phyloP scores from a whole-genome alignment of 2,888 invertebrate genomes.

The Drosophila subsilvestris region DNA sequence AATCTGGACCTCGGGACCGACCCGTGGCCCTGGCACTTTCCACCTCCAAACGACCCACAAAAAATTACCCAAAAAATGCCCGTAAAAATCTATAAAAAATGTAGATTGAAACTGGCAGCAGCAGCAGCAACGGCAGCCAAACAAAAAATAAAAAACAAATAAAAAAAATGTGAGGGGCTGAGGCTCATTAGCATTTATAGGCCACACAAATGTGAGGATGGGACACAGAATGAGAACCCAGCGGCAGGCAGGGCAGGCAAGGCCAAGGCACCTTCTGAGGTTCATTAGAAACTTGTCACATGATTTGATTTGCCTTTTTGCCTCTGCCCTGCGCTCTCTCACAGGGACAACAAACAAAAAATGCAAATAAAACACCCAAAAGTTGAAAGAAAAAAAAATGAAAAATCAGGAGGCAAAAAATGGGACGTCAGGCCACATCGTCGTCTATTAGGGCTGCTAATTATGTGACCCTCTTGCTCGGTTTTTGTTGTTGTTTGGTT shows the following conservation, averaged over 20 bases:
- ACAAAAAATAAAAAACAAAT: constrained; percentile 14
- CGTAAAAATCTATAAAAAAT: constrained; percentile 72
- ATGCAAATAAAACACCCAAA: constrained; percentile 32
- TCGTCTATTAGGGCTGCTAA: constrained; percentile 64
- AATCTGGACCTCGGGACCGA: constrained; percentile 2
- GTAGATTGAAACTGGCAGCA: constrained; percentile 21
- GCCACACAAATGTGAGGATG: constrained; percentile 66
- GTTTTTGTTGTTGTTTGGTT: background rate
- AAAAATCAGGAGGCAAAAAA: background rate
- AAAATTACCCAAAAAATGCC: constrained; percentile 72
- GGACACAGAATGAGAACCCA: constrained; percentile 30
- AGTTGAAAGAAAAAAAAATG: constrained; percentile 35
- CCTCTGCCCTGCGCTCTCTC: background rate
- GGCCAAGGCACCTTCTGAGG: constrained; percentile 49
- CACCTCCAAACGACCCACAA: constrained; percentile 60
- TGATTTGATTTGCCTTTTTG: constrained; percentile 67
- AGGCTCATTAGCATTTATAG: constrained; percentile 74
- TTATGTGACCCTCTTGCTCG: constrained; percentile 61
- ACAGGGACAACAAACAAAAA: constrained; percentile 10
- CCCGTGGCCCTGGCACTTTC: constrained; percentile 14
- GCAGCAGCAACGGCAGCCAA: background rate
- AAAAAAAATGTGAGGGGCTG: constrained; percentile 41
- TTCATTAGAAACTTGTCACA: constrained; percentile 78
- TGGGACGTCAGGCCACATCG: constrained; percentile 22
- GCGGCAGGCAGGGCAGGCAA: background rate